phyloP scores from a whole-genome alignment of 1,140 invertebrate species.

The Drosophila arawakana region DNA sequence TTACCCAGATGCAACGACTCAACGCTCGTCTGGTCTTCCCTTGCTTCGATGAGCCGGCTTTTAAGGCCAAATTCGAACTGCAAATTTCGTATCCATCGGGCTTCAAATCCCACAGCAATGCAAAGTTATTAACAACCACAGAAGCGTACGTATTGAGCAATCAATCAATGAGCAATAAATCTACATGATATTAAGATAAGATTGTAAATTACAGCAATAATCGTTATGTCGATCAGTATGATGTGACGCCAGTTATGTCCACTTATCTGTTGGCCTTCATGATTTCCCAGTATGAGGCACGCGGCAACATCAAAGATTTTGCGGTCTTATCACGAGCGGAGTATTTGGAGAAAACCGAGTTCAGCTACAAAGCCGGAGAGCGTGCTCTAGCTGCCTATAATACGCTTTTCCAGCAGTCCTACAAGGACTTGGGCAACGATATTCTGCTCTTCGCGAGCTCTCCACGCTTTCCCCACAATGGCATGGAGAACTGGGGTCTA shows the following conservation, averaged over 20 bases:
- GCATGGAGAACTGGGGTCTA: slow-evolving; percentile 95
- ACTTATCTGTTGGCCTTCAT: slow-evolving; percentile 91
- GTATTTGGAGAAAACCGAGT: slow-evolving; percentile 86
- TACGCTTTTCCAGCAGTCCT: slow-evolving; percentile 84
- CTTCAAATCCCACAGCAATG: slow-evolving; percentile 86
- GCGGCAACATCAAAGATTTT: slow-evolving; percentile 66
- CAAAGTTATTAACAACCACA: slow-evolving; percentile 37
- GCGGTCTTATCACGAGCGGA: slow-evolving; percentile 88
- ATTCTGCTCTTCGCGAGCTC: slow-evolving; percentile 89
- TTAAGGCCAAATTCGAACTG: slow-evolving; percentile 92
- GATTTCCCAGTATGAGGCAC: slow-evolving; percentile 88
- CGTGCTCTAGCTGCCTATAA: slow-evolving; percentile 85
- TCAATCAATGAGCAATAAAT: neutral
- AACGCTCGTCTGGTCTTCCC: slow-evolving; percentile 94
- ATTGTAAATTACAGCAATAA: slow-evolving; percentile 35
- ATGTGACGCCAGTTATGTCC: slow-evolving; percentile 89
- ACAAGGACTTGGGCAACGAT: slow-evolving; percentile 76
- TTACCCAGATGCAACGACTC: slow-evolving; percentile 93
- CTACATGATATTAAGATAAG: neutral
- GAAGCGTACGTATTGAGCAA: slow-evolving; percentile 36
- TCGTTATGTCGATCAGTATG: slow-evolving; percentile 67
- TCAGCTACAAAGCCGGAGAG: slow-evolving; percentile 85
- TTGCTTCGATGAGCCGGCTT: slow-evolving; percentile 95
- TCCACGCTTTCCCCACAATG: slow-evolving; percentile 90
- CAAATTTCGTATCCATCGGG: slow-evolving; percentile 86